Conservation (phyloP, 2,888 invertebrate genomes). For the Tenthredo mesomela region DNA sequence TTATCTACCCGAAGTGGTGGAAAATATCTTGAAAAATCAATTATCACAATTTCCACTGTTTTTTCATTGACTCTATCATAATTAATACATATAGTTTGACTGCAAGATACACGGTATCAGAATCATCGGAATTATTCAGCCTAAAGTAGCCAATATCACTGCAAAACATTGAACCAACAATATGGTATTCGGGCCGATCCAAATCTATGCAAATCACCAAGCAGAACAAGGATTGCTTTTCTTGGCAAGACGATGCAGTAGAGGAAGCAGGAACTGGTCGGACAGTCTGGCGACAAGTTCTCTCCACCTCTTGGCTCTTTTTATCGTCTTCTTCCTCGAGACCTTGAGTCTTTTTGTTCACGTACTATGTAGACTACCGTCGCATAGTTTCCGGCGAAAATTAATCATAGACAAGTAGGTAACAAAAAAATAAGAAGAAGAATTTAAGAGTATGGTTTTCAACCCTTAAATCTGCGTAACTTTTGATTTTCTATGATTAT, state of each 20-base stretch:
- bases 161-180: neutral
- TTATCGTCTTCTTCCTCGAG: conserved; percentile 55
- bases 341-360: conserved; percentile 45
- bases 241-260: neutral
- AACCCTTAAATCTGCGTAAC: no score
- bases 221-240: conserved; percentile 2
- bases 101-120: neutral
- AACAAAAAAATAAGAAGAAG: no score
- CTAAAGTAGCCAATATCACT: neutral
- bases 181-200: neutral
- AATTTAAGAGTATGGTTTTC: no score
- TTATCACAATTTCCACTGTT: neutral
- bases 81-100: neutral
- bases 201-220: conserved; percentile 6
- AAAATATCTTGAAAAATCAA: no score
- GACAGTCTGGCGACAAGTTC: conserved; percentile 34
- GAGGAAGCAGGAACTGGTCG: conserved; percentile 18
- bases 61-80: neutral
- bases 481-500: neutral
- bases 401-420: neutral
- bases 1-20: no score
- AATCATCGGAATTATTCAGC: neutral
- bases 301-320: conserved; percentile 54
- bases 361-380: no score
- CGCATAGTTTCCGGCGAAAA: conserved; percentile 15